Conservation (phyloP, 1,140 invertebrate species). For the Choristoneura fumiferana region DNA sequence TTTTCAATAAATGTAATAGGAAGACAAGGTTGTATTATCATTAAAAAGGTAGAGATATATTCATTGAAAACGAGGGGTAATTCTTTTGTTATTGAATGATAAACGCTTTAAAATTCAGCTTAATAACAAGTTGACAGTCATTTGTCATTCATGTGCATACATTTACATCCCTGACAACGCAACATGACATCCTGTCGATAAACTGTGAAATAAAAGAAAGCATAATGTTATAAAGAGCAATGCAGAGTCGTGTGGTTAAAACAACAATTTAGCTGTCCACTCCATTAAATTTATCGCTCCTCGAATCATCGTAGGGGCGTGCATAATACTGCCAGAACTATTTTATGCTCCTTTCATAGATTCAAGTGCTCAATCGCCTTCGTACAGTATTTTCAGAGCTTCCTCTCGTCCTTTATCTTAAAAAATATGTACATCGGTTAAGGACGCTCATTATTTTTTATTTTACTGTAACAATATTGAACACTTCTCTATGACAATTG, state of each 20-base stretch:
- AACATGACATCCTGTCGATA: slow-evolving; percentile 43
- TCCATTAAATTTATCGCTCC: slow-evolving; percentile 70
- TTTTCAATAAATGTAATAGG: too few species aligned
- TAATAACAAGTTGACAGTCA: not conserved
- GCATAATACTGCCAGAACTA: slow-evolving; percentile 61
- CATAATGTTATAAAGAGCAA: slow-evolving; percentile 43
- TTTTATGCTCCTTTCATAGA: slow-evolving; percentile 57
- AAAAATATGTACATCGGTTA: too few species aligned
- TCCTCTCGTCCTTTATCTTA: too few species aligned
- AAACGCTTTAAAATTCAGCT: not conserved
- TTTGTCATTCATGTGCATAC: not conserved
- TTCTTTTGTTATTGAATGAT: not conserved
- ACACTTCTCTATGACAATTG: too few species aligned
- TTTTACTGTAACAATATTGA: too few species aligned
- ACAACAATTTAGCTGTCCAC: slow-evolving; percentile 75
- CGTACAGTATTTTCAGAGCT: too few species aligned
- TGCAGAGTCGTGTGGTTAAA: slow-evolving; percentile 60
- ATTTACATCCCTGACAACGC: slow-evolving; percentile 28
- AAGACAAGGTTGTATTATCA: too few species aligned
- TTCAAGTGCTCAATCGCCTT: slow-evolving; percentile 13
- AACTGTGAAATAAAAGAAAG: slow-evolving; percentile 58
- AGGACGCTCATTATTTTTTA: too few species aligned
- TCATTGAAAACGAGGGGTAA: not conserved
- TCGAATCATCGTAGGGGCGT: slow-evolving; percentile 72
- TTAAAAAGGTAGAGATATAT: too few species aligned